Base-by-base conservation (phyloP, 1,140 invertebrate genomes). In the Eubasilissa regina region DNA sequence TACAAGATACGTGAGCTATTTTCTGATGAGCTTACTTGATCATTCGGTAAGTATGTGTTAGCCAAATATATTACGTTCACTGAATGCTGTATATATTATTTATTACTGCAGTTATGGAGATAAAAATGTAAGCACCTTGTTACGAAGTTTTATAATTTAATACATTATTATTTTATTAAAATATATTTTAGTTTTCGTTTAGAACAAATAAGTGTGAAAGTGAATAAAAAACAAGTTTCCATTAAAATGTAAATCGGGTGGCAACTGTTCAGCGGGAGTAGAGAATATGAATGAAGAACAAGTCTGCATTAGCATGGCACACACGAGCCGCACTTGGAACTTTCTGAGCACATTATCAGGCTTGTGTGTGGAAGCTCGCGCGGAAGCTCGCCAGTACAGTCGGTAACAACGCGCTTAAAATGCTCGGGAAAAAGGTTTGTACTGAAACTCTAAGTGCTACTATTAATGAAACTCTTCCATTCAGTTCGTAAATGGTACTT, bases 401-500 rank as follows among this genome's bases (percentile, higher is more conserved):
- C n/a, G 17, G 1, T 15, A 21, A 58, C 15, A 35, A 11, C 15
- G 17, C 17, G 55, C 55, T 58, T 21, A 21, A 58, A 58, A 19
- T 58, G 17, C 55, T 58, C 55, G 55, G 17, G 55, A 13, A 58
- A 35, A 35, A 35, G n/a, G n/a, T n/a, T n/a, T n/a, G 25, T 35
- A 35, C 25, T 35, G 25, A 35, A 19, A 58, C 21, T 58, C 15
- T 21, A 21, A 58, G 55, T 15, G 21, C 55, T 15, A 15, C 55
- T 35, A 58, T 58, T 58, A 58, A 58, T 58, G 17, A 58, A 58
- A 58, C 13, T 19, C 55, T 15, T 58, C 55, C 55, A 58, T 58
- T 55, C 19, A 55, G n/a, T 55, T 58, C 0, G 25, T 35, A 35
- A 35, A 35, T 6, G 25, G 25, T 6, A 6, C 6, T 35, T 6